These are phyloP conservation scores for Hafferia zeledoni DNA, from an alignment of 2,797 vertebrate species.

Conservation along the genomic window DNA sequence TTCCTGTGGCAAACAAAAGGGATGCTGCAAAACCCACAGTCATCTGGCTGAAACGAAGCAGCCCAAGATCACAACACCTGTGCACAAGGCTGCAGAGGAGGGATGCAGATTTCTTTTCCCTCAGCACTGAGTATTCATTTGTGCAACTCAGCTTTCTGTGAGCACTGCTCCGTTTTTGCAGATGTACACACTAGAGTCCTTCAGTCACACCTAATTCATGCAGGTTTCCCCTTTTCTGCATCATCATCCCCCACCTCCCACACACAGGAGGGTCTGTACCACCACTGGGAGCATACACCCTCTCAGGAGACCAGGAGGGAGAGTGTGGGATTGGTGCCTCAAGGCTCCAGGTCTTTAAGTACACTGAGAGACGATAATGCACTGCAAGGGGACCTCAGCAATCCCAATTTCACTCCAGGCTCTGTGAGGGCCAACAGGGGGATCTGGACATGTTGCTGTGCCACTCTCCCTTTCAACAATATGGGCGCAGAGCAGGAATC, in stretches of 20 bases:
- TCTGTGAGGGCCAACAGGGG: not conserved
- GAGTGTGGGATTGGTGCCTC: not conserved
- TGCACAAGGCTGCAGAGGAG: not conserved
- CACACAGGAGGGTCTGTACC: not conserved
- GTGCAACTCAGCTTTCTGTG: not conserved
- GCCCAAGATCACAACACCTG: not conserved
- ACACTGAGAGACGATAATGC: not conserved
- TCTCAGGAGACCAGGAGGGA: not conserved
- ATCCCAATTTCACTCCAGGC: not conserved
- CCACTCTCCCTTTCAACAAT: not conserved
- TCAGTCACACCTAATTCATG: fast-evolving
- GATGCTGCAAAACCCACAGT: not conserved
- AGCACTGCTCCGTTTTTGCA: not conserved
- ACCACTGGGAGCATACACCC: fast-evolving
- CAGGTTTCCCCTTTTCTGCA: not conserved
- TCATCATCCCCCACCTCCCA: not conserved
- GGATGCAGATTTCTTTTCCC: not conserved
- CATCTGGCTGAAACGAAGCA: not conserved
- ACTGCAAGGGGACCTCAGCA: not conserved
- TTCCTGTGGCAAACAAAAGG: not conserved
- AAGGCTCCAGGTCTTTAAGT: not conserved
- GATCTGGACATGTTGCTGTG: not conserved
- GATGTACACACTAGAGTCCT: not conserved
- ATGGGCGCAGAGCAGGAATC: not conserved
- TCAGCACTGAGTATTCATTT: fast-evolving